Evolutionary conservation across 2,113 vertebrate species (phyloP).

Genomic region (Thermophis baileyi): DNA sequence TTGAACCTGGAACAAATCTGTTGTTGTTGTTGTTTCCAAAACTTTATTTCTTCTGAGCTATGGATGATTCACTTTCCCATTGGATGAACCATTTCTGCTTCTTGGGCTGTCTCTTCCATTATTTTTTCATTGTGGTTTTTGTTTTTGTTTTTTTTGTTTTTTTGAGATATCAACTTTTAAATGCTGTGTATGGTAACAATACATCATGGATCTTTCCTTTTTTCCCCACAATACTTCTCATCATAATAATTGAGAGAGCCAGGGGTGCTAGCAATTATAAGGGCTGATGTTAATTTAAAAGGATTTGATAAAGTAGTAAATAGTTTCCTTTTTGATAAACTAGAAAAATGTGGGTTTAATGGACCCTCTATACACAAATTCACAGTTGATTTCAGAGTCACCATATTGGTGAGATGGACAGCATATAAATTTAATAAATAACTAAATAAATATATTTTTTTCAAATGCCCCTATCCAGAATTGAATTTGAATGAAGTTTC

Average conservation of each 20-base stretch:
- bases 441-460: not conserved
- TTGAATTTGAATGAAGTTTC: not conserved
- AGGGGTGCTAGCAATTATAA: not conserved
- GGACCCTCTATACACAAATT: not conserved
- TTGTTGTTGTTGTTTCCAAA: not conserved
- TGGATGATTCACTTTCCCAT: not conserved
- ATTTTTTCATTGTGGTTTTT: not conserved
- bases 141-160: no score
- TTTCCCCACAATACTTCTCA: not conserved
- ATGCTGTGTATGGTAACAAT: not conserved
- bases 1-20: not conserved
- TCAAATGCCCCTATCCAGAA: not conserved
- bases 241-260: not conserved
- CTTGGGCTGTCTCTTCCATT: not conserved
- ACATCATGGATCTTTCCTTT: not conserved
- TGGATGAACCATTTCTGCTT: not conserved
- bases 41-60: not conserved
- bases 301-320: not conserved
- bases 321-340: not conserved
- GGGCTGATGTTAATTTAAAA: not conserved
- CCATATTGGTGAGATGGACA: not conserved
- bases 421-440: not conserved
- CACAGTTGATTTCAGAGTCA: not conserved
- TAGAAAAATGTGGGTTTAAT: not conserved
- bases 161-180: not conserved